Evolutionary conservation across 2,797 vertebrate genomes (phyloP).

Genomic region (Stomatorhinus walkeri): DNA sequence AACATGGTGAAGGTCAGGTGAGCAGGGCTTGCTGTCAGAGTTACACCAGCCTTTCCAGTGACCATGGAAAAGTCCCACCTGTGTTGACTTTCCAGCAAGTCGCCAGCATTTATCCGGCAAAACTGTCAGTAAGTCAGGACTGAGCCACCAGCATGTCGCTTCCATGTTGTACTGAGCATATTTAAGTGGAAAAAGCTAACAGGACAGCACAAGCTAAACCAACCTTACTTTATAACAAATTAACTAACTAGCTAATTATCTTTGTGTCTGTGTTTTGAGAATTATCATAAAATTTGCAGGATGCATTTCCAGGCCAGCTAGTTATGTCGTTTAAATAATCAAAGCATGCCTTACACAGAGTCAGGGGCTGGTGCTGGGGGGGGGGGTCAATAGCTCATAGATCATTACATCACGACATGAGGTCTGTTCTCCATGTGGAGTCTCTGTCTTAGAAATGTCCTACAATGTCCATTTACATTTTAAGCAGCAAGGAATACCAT

Average conservation of each 20-base stretch:
- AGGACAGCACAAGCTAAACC: not conserved
- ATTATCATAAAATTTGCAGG: not conserved
- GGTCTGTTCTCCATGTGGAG: not conserved
- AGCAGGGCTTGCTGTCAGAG: not conserved
- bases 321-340: not conserved
- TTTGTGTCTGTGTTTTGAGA: not conserved
- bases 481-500: not conserved
- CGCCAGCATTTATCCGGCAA: not conserved
- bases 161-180: not conserved
- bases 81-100: not conserved
- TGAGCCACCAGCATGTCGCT: not conserved
- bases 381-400: not conserved
- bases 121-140: not conserved
- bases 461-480: not conserved
- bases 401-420: not conserved
- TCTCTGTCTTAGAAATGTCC: not conserved
- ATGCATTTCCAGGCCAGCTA: not conserved
- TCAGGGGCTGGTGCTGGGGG: not conserved
- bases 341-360: not conserved
- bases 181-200: not conserved
- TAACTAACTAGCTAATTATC: not conserved
- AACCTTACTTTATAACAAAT: not conserved
- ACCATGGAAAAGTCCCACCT: not conserved
- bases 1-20: not conserved
- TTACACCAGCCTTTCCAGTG: not conserved